A percentile compares a stretch with the other conserved stretches of the same genome.
Conservation (phyloP, 2,888 invertebrate species). For the Philonicus albiceps region DNA sequence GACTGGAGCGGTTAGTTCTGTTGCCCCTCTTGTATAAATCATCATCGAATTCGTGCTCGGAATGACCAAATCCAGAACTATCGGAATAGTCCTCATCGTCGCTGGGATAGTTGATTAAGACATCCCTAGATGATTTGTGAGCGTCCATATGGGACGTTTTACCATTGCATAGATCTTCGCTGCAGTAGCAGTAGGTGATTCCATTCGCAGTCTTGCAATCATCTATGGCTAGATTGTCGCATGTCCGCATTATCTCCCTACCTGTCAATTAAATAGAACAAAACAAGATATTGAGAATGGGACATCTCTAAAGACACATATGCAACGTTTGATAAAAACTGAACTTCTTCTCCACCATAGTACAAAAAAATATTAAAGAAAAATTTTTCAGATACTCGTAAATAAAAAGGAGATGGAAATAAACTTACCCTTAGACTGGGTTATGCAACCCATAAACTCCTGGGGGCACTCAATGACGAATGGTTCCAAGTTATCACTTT, state of each 20-base stretch:
- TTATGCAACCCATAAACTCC: constrained; percentile 48
- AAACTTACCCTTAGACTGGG: constrained; percentile 46
- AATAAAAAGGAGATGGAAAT: not conserved
- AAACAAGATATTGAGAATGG: not conserved
- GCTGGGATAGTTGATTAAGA: constrained; percentile 44
- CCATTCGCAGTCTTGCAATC: constrained; percentile 51
- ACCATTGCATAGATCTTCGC: constrained; percentile 49
- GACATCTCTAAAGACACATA: not conserved
- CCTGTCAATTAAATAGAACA: constrained; percentile 39
- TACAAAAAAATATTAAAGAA: not conserved
- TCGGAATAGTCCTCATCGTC: constrained; percentile 48
- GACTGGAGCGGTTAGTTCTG: not conserved
- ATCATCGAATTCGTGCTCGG: not conserved
- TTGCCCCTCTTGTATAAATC: not conserved
- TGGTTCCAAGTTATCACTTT: constrained; percentile 40
- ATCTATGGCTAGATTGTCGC: constrained; percentile 48
- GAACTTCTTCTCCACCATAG: not conserved
- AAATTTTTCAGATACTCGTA: not conserved
- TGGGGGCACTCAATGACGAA: constrained; percentile 48
- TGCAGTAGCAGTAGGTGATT: constrained; percentile 50
- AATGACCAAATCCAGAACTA: constrained; percentile 20
- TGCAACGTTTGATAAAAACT: not conserved
- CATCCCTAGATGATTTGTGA: constrained; percentile 43
- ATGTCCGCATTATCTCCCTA: constrained; percentile 48
- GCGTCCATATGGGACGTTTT: constrained; percentile 45